Percentiles rank a stretch among this genome's conserved stretches.
Conservation (phyloP, 2,797 vertebrate genomes). For the Cossypha niveicapilla region DNA sequence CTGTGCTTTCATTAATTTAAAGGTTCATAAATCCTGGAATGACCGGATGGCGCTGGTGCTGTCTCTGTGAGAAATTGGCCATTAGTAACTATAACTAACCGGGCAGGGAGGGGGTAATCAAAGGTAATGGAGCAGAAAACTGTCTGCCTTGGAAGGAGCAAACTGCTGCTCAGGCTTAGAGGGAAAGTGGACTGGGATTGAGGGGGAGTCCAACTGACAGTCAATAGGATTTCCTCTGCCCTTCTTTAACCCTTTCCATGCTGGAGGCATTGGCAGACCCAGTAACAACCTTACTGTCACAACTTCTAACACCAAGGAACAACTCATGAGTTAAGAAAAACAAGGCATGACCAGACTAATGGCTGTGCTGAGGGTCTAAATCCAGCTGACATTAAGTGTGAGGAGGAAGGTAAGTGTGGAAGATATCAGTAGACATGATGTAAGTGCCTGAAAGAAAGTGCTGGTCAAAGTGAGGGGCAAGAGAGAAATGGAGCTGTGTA, state of each 20-base stretch:
- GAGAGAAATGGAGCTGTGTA: not conserved
- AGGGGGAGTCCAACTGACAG: not conserved
- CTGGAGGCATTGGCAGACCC: not conserved
- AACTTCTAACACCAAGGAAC: not conserved
- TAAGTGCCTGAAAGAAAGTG: not conserved
- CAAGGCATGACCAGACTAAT: not conserved
- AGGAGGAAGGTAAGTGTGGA: not conserved
- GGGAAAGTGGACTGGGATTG: not conserved
- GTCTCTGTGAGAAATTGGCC: constrained; percentile 24
- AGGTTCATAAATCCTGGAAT: constrained; percentile 29
- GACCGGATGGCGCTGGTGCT: not conserved
- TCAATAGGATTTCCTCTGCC: not conserved
- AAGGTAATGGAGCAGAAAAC: constrained; percentile 66
- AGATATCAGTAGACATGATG: not conserved
- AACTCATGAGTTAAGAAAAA: not conserved
- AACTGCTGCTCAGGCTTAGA: constrained; percentile 9
- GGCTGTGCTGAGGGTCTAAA: not conserved
- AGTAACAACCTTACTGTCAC: not conserved
- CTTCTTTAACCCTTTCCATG: not conserved
- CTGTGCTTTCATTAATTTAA: constrained; percentile 46
- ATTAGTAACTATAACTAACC: constrained; percentile 42
- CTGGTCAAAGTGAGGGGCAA: not conserved
- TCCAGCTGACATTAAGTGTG: not conserved
- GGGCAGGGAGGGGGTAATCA: constrained; percentile 38
- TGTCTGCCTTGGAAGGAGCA: constrained; percentile 21